Conservation (phyloP, 53 echinoderm and acorn worm genomes). For the Echinometra lucunter region DNA sequence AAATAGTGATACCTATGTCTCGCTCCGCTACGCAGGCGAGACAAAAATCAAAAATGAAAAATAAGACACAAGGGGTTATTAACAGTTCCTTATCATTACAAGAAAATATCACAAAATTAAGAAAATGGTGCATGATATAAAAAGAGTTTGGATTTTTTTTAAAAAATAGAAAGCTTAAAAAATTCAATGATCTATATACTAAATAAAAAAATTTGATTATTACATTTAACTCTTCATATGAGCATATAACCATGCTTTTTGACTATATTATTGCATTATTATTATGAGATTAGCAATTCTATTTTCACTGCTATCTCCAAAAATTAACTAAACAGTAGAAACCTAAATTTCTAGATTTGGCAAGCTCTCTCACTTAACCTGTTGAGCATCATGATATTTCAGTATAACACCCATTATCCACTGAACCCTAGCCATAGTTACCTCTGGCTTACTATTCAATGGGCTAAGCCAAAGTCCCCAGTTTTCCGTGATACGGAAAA, state of each 20-base stretch:
- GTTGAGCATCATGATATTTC: too few species aligned
- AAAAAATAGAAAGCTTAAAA: neutral
- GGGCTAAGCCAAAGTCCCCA: too few species aligned
- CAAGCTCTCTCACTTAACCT: too few species aligned
- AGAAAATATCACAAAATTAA: neutral
- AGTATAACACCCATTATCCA: too few species aligned
- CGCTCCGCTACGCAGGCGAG: too few species aligned
- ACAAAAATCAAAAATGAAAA: neutral
- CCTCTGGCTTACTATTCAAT: too few species aligned
- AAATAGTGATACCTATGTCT: too few species aligned
- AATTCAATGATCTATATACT: neutral
- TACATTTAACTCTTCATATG: neutral
- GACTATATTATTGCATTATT: neutral
- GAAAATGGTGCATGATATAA: neutral
- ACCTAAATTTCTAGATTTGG: neutral
- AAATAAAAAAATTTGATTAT: neutral
- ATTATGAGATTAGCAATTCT: neutral
- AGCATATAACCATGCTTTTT: neutral
- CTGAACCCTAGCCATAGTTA: too few species aligned
- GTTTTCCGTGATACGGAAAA: too few species aligned
- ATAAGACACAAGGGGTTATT: too few species aligned
- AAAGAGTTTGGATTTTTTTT: neutral
- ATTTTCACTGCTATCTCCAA: neutral
- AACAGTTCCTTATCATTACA: neutral
- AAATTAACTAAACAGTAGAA: neutral